phyloP scores from a whole-genome alignment of 2,888 invertebrate species.

The Drosophila neutralis region DNA sequence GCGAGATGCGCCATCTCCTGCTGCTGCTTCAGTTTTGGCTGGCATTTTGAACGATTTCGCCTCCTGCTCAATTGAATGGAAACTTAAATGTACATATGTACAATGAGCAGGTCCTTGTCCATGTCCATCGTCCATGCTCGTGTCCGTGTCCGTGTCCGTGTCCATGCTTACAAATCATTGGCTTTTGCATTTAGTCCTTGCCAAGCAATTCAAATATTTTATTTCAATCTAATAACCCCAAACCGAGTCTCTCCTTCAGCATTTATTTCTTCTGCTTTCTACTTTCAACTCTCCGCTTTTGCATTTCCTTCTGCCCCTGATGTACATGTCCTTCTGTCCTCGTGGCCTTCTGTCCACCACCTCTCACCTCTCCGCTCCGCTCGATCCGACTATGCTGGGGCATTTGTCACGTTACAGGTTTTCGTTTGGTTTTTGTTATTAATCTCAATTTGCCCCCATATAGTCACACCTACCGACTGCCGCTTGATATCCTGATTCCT shows the following conservation, averaged over 20 bases:
- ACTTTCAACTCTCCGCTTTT: neutral
- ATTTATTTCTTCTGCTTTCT: conserved; percentile 19
- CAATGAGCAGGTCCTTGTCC: conserved; percentile 29
- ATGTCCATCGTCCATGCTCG: conserved; percentile 16
- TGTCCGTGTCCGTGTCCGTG: conserved; percentile 37
- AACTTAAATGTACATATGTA: conserved; percentile 68
- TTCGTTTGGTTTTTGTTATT: conserved; percentile 64
- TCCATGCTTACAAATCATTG: conserved; percentile 71
- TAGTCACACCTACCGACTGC: conserved; percentile 38
- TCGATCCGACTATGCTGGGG: conserved; percentile 34
- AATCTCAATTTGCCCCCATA: conserved; percentile 69
- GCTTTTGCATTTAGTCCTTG: conserved; percentile 66
- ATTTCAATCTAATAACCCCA: conserved; percentile 64
- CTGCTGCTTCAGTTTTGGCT: conserved; percentile 41
- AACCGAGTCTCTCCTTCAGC: conserved; percentile 37
- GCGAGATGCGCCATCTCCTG: conserved; percentile 62
- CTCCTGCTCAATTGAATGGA: conserved; percentile 68
- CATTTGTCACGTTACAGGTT: conserved; percentile 73
- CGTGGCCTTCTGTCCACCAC: neutral
- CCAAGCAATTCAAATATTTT: conserved; percentile 66
- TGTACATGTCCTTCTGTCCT: conserved; percentile 5
- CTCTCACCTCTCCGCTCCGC: neutral
- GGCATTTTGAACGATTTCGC: conserved; percentile 63
- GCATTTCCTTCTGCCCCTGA: neutral
- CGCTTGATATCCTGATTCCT: conserved; percentile 28